Evolutionary conservation across 2,113 vertebrate species (phyloP).

Genomic region (Megaleporinus macrocephalus): DNA sequence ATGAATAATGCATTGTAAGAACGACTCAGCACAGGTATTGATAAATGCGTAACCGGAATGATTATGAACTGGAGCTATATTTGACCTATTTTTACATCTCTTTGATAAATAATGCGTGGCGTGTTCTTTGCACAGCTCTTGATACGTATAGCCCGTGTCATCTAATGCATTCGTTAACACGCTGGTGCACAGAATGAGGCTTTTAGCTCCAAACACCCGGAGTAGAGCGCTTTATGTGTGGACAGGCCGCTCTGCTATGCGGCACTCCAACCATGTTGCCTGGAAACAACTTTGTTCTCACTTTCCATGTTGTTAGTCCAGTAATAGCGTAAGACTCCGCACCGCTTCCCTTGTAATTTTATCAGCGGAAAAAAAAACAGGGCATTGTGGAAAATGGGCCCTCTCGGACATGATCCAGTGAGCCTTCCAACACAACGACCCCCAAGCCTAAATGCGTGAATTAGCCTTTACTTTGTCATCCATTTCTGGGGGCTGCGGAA

Average conservation of each 20-base stretch:
- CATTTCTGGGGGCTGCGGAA: slow-evolving; percentile 54
- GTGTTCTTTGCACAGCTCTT: not conserved
- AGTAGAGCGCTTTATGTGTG: not conserved
- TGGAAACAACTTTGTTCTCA: slow-evolving; percentile 28
- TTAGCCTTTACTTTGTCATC: slow-evolving; percentile 46
- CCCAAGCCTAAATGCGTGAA: slow-evolving; percentile 48
- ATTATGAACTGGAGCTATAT: too few species aligned
- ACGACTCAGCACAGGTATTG: too few species aligned
- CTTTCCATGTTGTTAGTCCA: slow-evolving; percentile 10
- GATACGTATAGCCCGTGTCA: not conserved
- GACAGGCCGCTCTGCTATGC: not conserved
- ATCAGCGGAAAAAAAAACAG: slow-evolving; percentile 3
- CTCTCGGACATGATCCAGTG: slow-evolving; percentile 22
- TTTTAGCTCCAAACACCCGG: slow-evolving; percentile 16
- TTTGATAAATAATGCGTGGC: too few species aligned
- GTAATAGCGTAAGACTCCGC: not conserved
- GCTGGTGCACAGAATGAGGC: not conserved
- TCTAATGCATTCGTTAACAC: slow-evolving; percentile 13
- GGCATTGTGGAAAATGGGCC: not conserved
- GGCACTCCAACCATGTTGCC: slow-evolving; percentile 25
- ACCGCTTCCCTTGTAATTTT: not conserved
- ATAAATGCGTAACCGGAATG: too few species aligned
- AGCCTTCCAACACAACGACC: slow-evolving; percentile 41
- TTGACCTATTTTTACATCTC: too few species aligned
- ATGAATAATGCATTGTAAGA: too few species aligned